Conservation (phyloP, 1,140 invertebrate species). For the Neodiprion fabricii region DNA sequence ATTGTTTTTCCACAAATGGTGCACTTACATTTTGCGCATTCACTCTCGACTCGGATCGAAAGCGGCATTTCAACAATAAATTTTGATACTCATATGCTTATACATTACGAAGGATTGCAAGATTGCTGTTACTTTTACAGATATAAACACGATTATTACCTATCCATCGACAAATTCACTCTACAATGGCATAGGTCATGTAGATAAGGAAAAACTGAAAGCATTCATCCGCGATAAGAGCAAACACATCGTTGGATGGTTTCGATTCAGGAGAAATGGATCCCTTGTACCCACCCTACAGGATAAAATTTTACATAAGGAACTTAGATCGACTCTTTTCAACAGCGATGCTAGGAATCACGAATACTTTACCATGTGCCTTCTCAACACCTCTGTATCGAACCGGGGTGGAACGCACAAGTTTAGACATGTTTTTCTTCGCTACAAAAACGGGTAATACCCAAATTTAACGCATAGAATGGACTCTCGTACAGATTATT, state of each 20-base stretch:
- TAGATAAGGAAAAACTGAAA: slow-evolving; percentile 62
- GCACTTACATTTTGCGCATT: neutral
- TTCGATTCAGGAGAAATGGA: slow-evolving; percentile 64
- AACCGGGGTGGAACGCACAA: slow-evolving; percentile 62
- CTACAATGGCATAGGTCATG: slow-evolving; percentile 62
- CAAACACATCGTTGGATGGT: slow-evolving; percentile 70
- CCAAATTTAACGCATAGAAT: neutral
- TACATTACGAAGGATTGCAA: neutral
- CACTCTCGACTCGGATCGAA: neutral
- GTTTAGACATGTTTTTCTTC: slow-evolving; percentile 61
- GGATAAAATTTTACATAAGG: slow-evolving; percentile 66
- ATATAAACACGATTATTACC: slow-evolving; percentile 65
- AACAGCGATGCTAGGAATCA: slow-evolving; percentile 27
- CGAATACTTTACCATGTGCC: slow-evolving; percentile 61
- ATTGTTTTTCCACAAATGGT: neutral
- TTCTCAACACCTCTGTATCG: slow-evolving; percentile 61
- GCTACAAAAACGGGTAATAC: slow-evolving; percentile 44
- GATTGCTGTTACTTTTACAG: slow-evolving; percentile 37
- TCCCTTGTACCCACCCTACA: slow-evolving; percentile 61
- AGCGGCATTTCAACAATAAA: neutral
- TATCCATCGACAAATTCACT: slow-evolving; percentile 63
- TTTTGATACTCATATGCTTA: slow-evolving; percentile 7
- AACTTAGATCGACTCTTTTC: slow-evolving; percentile 57
- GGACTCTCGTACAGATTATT: too few relatives aligned
- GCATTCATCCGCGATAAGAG: slow-evolving; percentile 60